Conservation (phyloP, 1,140 invertebrate species). For the Zaprionus ornatus region DNA sequence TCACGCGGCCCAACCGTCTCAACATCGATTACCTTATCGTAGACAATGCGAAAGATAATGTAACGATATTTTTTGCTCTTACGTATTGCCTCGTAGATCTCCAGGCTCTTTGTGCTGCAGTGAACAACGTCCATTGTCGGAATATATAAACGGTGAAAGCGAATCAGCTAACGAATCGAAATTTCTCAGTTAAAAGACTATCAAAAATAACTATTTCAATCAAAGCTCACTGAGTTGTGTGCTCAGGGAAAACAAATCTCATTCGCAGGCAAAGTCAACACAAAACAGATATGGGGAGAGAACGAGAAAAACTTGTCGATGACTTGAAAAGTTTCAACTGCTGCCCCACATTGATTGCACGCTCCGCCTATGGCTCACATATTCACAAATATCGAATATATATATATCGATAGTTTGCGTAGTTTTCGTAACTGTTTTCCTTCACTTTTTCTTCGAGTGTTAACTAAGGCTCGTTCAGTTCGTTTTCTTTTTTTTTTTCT, state of each 20-base stretch:
- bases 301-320: constrained; percentile 22
- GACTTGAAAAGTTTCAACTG: constrained; percentile 39
- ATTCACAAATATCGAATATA: constrained; percentile 1
- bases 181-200: constrained; percentile 17
- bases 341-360: constrained; percentile 24
- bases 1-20: constrained; percentile 21
- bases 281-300: background rate
- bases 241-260: constrained; percentile 28
- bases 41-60: constrained; percentile 27
- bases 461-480: constrained; percentile 2
- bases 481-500: background rate
- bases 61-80: constrained; percentile 34
- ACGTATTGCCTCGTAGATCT: constrained; percentile 24
- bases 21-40: constrained; percentile 8
- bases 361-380: background rate
- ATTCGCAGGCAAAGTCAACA: constrained; percentile 49
- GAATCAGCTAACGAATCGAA: background rate
- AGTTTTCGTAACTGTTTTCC: constrained; percentile 37
- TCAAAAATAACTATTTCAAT: constrained; percentile 59
- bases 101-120: constrained; percentile 6
- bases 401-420: constrained; percentile 36
- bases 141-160: constrained; percentile 8
- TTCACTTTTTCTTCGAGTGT: constrained; percentile 4
- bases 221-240: constrained; percentile 44
- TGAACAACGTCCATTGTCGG: background rate